phyloP scores from a whole-genome alignment of 2,113 vertebrate species.

The Rhinichthys klamathensis region DNA sequence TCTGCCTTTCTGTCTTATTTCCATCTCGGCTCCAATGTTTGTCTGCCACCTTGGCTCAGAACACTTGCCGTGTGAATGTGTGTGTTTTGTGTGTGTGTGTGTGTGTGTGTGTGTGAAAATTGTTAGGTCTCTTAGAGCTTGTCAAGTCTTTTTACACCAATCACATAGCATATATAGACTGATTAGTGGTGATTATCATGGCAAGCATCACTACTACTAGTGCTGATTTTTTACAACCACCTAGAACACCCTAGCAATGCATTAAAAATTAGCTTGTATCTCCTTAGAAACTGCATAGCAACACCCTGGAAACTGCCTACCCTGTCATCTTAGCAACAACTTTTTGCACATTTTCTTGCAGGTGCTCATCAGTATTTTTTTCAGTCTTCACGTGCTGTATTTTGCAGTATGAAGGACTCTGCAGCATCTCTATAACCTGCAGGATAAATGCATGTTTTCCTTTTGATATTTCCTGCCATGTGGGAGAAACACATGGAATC shows the following conservation, averaged over 20 bases:
- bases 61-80: slow-evolving; percentile 17
- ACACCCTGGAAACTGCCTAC: neutral
- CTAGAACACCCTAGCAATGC: neutral
- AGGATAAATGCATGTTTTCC: neutral
- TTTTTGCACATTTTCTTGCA: neutral
- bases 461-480: neutral
- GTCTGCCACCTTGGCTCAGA: slow-evolving; percentile 28
- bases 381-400: neutral
- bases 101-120: neutral
- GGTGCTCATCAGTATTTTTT: neutral
- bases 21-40: slow-evolving; percentile 5
- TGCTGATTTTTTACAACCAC: neutral
- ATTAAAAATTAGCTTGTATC: neutral
- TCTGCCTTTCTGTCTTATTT: slow-evolving; percentile 11
- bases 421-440: no score
- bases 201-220: neutral
- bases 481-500: neutral
- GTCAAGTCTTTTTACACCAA: slow-evolving; percentile 3
- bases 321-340: no score
- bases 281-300: neutral
- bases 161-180: slow-evolving; percentile 4
- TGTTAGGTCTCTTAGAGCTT: neutral
- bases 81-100: neutral
- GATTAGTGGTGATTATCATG: neutral
- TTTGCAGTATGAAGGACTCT: neutral